Base-by-base conservation (phyloP, 2,797 vertebrate genomes). In the Pangasius krempfi region DNA sequence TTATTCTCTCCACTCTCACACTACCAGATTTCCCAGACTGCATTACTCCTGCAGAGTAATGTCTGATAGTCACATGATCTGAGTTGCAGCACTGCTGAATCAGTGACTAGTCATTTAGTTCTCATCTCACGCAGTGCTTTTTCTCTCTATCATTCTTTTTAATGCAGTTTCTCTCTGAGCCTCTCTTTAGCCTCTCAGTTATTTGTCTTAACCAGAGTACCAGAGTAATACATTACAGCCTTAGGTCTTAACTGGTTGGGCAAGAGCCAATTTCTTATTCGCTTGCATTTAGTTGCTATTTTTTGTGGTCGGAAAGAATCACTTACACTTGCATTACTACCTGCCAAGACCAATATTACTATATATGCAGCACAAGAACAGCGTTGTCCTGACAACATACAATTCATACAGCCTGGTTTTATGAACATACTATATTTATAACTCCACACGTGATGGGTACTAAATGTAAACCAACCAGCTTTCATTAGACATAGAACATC, bases 11-110 rank as follows among this genome's bases (percentile, higher is more conserved):
- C 62, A 72, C 58, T 84, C 50, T 27, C 85, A 54, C 87, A 75
- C 92, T 83, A 92, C 91, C 92, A 90, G 72, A 92, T 91, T 92
- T 93, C 94, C 92, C 91, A 92, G 92, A 85, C 94, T 96, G 95
- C 95, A 92, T 94, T 94, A 91, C 4, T 94, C 92, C 95, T 95
- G 96, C 95, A 95, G 94, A 95, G 94, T 90, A 91, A 90, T 27
- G 60, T 78, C 68, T 93, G 92, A 89, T 90, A 2, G 75, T 95
- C 95, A 97, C 75, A 87, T 96, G 95, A 96, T 92, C 93, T 91
- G 72, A 91, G 94, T 93, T 95, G 95, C 94, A 94, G 95, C 91
- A 92, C 90, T 94, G 95, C 95, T 97, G 96, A 97, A 93, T 96
- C 95, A 96, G 95, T 40, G 60, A n/a, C 50, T 58, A 47, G 25